Percentiles rank a stretch among this genome's conserved stretches.
phyloP scores from a whole-genome alignment of 2,888 invertebrate genomes.

The Athetis lepigone region DNA sequence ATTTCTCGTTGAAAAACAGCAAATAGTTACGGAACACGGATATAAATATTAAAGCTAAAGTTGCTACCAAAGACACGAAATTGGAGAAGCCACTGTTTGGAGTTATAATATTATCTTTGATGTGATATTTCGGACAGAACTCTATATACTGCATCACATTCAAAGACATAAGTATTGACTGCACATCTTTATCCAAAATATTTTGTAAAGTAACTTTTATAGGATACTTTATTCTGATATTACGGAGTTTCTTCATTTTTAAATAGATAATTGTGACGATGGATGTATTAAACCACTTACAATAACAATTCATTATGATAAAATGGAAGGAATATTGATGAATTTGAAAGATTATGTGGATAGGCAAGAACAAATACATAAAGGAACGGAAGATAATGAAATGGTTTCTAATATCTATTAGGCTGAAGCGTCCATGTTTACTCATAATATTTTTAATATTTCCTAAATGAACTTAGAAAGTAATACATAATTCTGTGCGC shows the following conservation, averaged over 20 bases:
- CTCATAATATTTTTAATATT: no score
- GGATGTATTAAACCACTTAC: background rate
- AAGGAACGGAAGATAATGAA: no score
- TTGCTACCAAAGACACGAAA: conserved; percentile 5
- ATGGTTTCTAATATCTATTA: no score
- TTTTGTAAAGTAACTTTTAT: conserved; percentile 16
- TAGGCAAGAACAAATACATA: no score
- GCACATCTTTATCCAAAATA: conserved; percentile 45
- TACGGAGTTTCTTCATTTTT: conserved; percentile 2
- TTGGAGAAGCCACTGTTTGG: conserved; percentile 20
- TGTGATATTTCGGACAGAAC: conserved; percentile 44
- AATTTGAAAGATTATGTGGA: background rate
- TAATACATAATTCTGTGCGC: no score
- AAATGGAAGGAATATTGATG: background rate
- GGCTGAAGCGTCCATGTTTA: no score
- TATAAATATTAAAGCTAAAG: background rate
- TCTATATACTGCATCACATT: conserved; percentile 37
- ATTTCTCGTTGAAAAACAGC: background rate
- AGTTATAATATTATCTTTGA: conserved; percentile 46
- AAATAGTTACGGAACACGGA: background rate
- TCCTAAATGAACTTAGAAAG: no score
- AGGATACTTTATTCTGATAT: background rate
- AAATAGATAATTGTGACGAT: background rate
- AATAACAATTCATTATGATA: background rate
- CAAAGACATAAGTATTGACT: conserved; percentile 46